Evolutionary conservation across 1,140 invertebrate species (phyloP), one percentile per base, ranked within the genome.

Genomic region (Halictus rubicundus): DNA sequence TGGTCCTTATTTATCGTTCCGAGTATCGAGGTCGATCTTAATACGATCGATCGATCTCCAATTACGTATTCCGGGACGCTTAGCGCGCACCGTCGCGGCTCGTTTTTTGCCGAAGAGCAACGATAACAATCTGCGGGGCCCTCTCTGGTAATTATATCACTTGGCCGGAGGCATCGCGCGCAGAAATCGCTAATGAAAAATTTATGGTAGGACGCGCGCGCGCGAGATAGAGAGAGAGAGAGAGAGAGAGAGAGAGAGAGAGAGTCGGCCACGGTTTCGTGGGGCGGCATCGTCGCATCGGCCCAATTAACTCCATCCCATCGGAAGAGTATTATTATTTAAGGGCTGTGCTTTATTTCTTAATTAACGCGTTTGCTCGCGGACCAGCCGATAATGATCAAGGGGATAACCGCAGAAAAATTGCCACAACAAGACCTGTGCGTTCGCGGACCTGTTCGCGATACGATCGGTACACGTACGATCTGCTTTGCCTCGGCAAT

Each of bases 381-480:
- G 59, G 16, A 32, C 54, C 9, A 12, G 52, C 9, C 57, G 68
- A 74, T 79, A 74, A 52, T 19, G 32, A 79, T 74, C 76, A 4
- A 32, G 2, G 16, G 46, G 23, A 46, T 65, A n/a, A 63, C 54
- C 42, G 52, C 16, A 66, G 73, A 59, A 60, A 32, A 72, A 54
- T 49, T 21, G 23, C 21, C n/a, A 19, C 10, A 8, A 59, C 14
- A 19, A 25, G 6, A 46, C 42, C 23, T 39, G 46, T 59, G 27
- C 61, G 52, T 42, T 73, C 49, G 2, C n/a, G 23, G 39, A 42
- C 39, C 8, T 42, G 39, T 10, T 3, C 37, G 37, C 10, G 77
- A 73, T 79, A 79, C 63, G 9, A 73, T 79, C 77, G 77, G n/a
- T 7, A 78, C 75, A 71, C 68, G 75, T 42, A n/a, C 16, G 68